These are phyloP conservation scores for Chascanopsetta lugubris DNA, from an alignment of 2,113 vertebrate species.

Conservation along the genomic window DNA sequence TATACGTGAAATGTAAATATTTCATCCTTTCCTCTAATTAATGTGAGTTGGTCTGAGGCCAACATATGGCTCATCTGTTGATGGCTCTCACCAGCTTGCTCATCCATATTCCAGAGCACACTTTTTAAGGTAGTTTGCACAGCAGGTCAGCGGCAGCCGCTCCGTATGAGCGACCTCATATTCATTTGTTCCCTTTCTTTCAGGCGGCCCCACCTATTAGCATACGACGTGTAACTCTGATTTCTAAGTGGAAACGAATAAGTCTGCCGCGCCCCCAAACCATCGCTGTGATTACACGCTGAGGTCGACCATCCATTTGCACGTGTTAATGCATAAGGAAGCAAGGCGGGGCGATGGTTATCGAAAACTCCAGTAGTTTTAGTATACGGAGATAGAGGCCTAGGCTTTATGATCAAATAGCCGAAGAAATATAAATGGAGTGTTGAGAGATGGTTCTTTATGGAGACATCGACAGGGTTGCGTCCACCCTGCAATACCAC, in stretches of 20 bases:
- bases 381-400: too few species aligned
- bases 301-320: background rate
- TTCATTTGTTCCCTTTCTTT: background rate
- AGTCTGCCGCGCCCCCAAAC: background rate
- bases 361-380: background rate
- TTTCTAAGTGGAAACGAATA: background rate
- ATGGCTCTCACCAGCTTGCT: too few species aligned
- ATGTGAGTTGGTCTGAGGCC: background rate
- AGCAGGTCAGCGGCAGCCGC: background rate
- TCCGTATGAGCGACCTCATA: background rate
- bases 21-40: too few species aligned
- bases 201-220: background rate
- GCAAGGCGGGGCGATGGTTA: background rate
- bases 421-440: too few species aligned
- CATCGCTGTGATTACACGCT: background rate
- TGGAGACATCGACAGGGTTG: too few species aligned
- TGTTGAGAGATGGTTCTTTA: too few species aligned
- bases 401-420: too few species aligned
- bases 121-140: background rate
- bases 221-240: background rate
- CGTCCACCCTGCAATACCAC: too few species aligned
- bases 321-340: background rate
- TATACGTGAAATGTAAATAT: background rate
- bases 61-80: too few species aligned
- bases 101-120: background rate